Evolutionary conservation across 1,140 invertebrate species (phyloP).

Genomic region (Temnothorax nylanderi): DNA sequence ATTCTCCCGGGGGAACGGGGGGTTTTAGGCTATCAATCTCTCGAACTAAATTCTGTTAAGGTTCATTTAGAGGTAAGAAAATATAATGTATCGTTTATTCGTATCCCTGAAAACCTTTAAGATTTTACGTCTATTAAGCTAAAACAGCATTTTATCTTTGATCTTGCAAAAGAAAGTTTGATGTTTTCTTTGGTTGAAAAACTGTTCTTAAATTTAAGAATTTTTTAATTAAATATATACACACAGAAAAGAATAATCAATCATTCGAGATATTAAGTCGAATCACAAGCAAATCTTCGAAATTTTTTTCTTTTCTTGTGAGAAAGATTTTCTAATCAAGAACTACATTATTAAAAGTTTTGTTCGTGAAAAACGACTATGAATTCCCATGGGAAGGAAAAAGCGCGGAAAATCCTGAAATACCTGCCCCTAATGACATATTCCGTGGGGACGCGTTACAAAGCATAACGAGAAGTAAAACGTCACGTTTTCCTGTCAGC

Average conservation of each 20-base stretch:
- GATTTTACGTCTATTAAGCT: neutral
- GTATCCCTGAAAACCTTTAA: neutral
- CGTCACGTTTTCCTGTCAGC: slow-evolving; percentile 41
- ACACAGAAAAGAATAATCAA: neutral
- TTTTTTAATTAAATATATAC: neutral
- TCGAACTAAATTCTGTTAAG: neutral
- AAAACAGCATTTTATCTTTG: neutral
- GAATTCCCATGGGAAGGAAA: neutral
- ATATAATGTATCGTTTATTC: neutral
- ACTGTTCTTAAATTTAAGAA: neutral
- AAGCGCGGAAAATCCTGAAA: neutral
- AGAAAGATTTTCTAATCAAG: neutral
- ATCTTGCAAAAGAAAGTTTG: neutral
- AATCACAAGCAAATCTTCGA: neutral
- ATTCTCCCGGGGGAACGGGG: neutral
- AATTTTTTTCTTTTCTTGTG: neutral
- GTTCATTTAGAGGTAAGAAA: neutral
- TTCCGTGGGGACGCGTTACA: neutral
- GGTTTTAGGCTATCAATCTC: neutral
- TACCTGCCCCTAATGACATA: neutral
- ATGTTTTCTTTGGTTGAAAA: neutral
- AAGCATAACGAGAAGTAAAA: slow-evolving; percentile 38
- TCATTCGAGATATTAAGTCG: neutral
- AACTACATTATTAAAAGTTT: neutral
- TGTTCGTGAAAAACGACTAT: neutral